Evolutionary conservation across 2,888 invertebrate genomes (phyloP), one percentile per base, ranked within the genome.

Genomic region (Palloptera scutellata): DNA sequence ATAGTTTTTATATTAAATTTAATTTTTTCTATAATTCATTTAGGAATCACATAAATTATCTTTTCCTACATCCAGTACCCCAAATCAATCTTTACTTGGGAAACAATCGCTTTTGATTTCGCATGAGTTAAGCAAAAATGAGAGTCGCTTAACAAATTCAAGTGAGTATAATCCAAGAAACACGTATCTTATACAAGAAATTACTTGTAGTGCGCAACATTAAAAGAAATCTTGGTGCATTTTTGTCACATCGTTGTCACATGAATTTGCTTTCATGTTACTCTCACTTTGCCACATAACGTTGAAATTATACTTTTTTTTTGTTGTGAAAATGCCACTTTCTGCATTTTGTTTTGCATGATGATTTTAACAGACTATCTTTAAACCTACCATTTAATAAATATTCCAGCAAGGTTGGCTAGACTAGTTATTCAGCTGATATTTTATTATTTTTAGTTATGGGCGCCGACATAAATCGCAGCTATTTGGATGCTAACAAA

Each of bases 401-500:
- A n/a, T n/a, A n/a, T n/a, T n/a, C n/a, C n/a, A n/a, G n/a, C n/a
- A n/a, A n/a, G n/a, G n/a, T n/a, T n/a, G n/a, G n/a, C n/a, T n/a
- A n/a, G n/a, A n/a, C n/a, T n/a, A n/a, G n/a, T n/a, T n/a, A 30
- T 30, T 30, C 2, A 30, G 30, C 30, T 48, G 20, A 43, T 45
- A 4, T 5, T 52, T 1, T 42, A 42, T 51, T 41, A 52, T 43
- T 40, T 74, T 4, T 55, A 84, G 85, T 85, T 15, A 80, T 84
- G 70, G 85, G 85, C 12, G 83, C 83, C 40, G 84, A 84, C 30
- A 70, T 85, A 13, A 85, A 85, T 74, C 83, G 83, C 64, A 84
- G 81, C 64, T 85, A 83, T 68, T 75, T 85, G 73, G 84, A 84
- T 63, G 84, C 84, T 5, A 85, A 84, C 67, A 83, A 83, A 70